A percentile compares a stretch with the other conserved stretches of the same genome.
Evolutionary conservation across 2,113 vertebrate species (phyloP).

Genomic region (Anarhynchus alexandrinus): DNA sequence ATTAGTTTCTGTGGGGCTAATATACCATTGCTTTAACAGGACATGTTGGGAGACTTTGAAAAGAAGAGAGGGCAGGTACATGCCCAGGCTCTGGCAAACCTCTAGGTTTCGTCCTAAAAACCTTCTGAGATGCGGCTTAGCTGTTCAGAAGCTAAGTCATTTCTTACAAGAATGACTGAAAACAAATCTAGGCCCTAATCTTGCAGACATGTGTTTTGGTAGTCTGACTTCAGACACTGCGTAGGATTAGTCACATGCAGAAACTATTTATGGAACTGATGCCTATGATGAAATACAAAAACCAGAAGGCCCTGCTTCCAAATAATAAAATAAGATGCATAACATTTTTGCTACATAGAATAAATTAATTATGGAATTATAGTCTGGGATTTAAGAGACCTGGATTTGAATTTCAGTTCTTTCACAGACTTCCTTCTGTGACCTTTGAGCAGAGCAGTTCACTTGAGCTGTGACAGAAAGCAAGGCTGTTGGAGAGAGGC

Average conservation of each 20-base stretch:
- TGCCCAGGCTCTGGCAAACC: not conserved
- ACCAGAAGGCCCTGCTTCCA: not conserved
- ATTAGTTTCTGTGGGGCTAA: not conserved
- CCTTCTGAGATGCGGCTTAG: not conserved
- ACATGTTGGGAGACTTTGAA: not conserved
- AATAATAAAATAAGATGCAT: not conserved
- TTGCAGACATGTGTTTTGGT: not conserved
- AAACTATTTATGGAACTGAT: slow-evolving; percentile 11
- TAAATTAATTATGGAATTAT: not conserved
- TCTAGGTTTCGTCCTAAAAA: not conserved
- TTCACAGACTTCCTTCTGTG: not conserved
- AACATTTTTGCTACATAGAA: not conserved
- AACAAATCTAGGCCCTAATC: not conserved
- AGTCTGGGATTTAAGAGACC: not conserved
- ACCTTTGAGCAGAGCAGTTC: not conserved
- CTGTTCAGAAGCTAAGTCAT: not conserved
- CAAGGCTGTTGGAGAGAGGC: not conserved
- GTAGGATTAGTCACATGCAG: not conserved
- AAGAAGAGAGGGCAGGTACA: not conserved
- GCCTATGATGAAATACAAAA: not conserved
- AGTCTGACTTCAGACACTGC: not conserved
- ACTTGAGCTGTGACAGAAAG: not conserved
- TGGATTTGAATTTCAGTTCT: not conserved
- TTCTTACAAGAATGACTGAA: not conserved
- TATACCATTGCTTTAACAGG: not conserved